A percentile compares a stretch with the other conserved stretches of the same genome.
phyloP scores from a whole-genome alignment of 2,888 invertebrate species.

The Idaea dimidiata region DNA sequence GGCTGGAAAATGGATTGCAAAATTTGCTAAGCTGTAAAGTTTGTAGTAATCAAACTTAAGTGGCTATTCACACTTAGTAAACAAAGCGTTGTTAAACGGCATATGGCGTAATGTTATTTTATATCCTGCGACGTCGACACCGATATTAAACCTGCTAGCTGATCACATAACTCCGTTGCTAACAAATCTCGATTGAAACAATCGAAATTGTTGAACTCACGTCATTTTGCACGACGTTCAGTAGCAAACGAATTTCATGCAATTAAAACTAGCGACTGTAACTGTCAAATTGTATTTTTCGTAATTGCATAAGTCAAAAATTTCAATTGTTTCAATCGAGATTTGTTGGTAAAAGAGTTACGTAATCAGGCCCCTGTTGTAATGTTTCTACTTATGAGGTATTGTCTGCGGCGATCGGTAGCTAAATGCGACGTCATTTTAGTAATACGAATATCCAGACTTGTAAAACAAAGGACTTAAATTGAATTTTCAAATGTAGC shows the following conservation, averaged over 20 bases:
- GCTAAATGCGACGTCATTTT: conserved; percentile 28
- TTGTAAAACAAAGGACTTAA: not conserved
- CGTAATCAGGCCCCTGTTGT: too few relatives aligned
- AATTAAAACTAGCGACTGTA: too few relatives aligned
- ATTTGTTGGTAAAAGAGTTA: too few relatives aligned
- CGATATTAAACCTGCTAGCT: conserved; percentile 50
- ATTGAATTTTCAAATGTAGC: not conserved
- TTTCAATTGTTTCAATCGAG: too few relatives aligned
- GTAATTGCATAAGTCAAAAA: too few relatives aligned
- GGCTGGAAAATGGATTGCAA: conserved; percentile 41
- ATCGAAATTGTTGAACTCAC: too few relatives aligned
- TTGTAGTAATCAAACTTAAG: conserved; percentile 15
- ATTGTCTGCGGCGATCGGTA: conserved; percentile 35
- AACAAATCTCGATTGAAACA: too few relatives aligned
- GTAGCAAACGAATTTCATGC: too few relatives aligned
- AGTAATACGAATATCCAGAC: not conserved
- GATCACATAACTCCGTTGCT: too few relatives aligned
- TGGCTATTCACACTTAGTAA: conserved; percentile 22
- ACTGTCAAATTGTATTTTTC: too few relatives aligned
- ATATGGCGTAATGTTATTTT: conserved; percentile 25
- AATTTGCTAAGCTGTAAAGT: conserved; percentile 17
- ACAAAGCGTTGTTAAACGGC: conserved; percentile 33
- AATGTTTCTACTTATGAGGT: conserved; percentile 39
- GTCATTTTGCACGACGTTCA: too few relatives aligned
- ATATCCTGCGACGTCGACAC: conserved; percentile 25